A percentile compares a stretch with the other conserved stretches of the same genome.
Evolutionary conservation across 2,797 vertebrate genomes (phyloP).

Genomic region (Knipowitschia caucasica): DNA sequence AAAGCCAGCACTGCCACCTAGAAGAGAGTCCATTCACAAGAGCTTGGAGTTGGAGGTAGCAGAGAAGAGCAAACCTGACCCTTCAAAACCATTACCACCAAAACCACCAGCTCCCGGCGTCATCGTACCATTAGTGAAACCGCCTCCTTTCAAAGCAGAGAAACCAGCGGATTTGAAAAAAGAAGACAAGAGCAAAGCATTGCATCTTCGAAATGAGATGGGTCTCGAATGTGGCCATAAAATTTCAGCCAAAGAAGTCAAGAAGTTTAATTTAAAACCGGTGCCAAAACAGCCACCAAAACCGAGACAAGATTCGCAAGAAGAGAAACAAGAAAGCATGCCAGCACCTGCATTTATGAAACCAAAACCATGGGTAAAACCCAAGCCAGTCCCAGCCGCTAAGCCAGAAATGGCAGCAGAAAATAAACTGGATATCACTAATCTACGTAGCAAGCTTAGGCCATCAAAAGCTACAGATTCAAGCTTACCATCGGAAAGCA

Average conservation of each 20-base stretch:
- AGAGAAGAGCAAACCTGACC: conserved; percentile 79
- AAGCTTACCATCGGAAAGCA: conserved; percentile 63
- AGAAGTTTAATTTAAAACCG: conserved; percentile 92
- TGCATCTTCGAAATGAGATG: conserved; percentile 92
- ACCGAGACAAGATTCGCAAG: conserved; percentile 77
- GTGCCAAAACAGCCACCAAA: conserved; percentile 86
- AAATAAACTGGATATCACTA: conserved; percentile 89
- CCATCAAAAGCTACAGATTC: conserved; percentile 84
- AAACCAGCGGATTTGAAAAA: conserved; percentile 83
- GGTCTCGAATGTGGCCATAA: conserved; percentile 96
- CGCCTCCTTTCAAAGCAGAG: conserved; percentile 73
- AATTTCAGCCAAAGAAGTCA: conserved; percentile 90
- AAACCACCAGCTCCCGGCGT: conserved; percentile 83
- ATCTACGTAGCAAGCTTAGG: conserved; percentile 91
- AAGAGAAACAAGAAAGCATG: conserved; percentile 77
- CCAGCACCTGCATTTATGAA: conserved; percentile 77
- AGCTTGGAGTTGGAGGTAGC: conserved; percentile 82
- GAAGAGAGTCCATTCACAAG: conserved; percentile 94
- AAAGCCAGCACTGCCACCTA: conserved; percentile 91
- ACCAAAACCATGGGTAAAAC: conserved; percentile 86
- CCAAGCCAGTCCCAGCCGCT: conserved; percentile 83
- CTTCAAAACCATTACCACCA: conserved; percentile 81
- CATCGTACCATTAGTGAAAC: conserved; percentile 83
- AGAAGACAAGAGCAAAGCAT: conserved; percentile 89
- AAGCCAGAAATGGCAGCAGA: conserved; percentile 82